Percentiles rank a stretch among this genome's conserved stretches.
Conservation (phyloP, 2,888 invertebrate genomes). For the Chrysolina haemoptera region DNA sequence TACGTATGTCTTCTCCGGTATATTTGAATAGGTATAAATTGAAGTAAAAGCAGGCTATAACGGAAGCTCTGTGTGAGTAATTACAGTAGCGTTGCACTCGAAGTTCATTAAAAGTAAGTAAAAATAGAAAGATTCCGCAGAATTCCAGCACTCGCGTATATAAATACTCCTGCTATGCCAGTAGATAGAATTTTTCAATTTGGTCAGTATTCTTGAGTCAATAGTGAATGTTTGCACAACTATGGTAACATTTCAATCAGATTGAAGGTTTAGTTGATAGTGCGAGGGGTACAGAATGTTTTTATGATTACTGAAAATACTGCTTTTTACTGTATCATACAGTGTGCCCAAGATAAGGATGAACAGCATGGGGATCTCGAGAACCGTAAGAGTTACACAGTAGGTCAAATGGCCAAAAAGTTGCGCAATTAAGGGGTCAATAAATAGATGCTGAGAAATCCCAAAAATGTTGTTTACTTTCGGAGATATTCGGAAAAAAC, state of each 20-base stretch:
- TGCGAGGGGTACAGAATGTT: too few relatives aligned
- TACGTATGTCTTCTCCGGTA: conserved; percentile 22
- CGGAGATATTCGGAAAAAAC: too few relatives aligned
- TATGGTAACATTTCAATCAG: background rate
- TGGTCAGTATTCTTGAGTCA: background rate
- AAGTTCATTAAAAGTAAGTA: conserved; percentile 27
- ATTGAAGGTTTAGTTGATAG: background rate
- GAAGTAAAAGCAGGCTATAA: conserved; percentile 34
- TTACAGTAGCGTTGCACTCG: conserved; percentile 21
- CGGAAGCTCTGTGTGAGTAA: conserved; percentile 30
- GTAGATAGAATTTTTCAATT: background rate
- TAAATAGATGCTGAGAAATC: too few relatives aligned
- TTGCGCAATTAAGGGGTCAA: too few relatives aligned
- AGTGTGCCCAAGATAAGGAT: too few relatives aligned
- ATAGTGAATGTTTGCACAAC: background rate
- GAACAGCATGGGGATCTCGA: too few relatives aligned
- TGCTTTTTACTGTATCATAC: too few relatives aligned
- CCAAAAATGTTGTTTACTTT: too few relatives aligned
- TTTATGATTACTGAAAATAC: too few relatives aligned
- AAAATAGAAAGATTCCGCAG: conserved; percentile 16
- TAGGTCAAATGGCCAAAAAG: too few relatives aligned
- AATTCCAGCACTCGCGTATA: conserved; percentile 3
- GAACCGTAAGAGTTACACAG: too few relatives aligned
- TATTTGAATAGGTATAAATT: conserved; percentile 36
- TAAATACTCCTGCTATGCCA: background rate